These are phyloP conservation scores for Ophion ventricosus DNA, from an alignment of 2,888 invertebrate species.

Conservation along the genomic window DNA sequence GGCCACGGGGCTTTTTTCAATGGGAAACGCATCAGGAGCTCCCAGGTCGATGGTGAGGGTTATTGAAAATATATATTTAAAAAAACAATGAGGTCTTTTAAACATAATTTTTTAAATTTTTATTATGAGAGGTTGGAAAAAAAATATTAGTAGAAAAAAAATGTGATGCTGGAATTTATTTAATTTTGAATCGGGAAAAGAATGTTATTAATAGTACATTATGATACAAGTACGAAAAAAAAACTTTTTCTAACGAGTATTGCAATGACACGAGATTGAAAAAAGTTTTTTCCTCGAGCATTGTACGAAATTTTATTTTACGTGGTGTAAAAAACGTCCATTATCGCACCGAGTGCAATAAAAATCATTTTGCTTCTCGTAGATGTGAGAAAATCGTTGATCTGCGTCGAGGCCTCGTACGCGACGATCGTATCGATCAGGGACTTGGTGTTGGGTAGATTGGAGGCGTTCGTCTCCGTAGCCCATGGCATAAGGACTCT, in stretches of 20 bases:
- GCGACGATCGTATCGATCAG: conserved; percentile 76
- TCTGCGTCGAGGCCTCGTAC: conserved; percentile 79
- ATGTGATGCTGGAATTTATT: background rate
- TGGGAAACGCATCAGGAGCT: conserved; percentile 86
- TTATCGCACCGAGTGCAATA: too few relatives aligned
- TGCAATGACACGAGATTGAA: too few relatives aligned
- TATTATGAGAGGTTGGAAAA: background rate
- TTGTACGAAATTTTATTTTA: too few relatives aligned
- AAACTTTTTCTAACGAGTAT: too few relatives aligned
- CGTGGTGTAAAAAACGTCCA: too few relatives aligned
- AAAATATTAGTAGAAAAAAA: conserved; percentile 15
- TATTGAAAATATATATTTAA: background rate
- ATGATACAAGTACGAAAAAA: too few relatives aligned
- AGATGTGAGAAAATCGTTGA: conserved; percentile 76
- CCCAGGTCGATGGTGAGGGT: conserved; percentile 83
- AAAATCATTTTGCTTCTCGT: conserved; percentile 9
- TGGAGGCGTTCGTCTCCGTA: conserved; percentile 78
- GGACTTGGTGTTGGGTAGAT: conserved; percentile 75
- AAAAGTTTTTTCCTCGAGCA: too few relatives aligned
- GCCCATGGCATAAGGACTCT: conserved; percentile 87
- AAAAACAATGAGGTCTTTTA: background rate
- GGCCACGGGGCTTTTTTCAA: conserved; percentile 91
- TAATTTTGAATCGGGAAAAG: conserved; percentile 16
- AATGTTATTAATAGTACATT: background rate
- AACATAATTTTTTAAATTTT: background rate